Conservation (phyloP, 2,797 vertebrate genomes). For the Pantherophis vulpinus region DNA sequence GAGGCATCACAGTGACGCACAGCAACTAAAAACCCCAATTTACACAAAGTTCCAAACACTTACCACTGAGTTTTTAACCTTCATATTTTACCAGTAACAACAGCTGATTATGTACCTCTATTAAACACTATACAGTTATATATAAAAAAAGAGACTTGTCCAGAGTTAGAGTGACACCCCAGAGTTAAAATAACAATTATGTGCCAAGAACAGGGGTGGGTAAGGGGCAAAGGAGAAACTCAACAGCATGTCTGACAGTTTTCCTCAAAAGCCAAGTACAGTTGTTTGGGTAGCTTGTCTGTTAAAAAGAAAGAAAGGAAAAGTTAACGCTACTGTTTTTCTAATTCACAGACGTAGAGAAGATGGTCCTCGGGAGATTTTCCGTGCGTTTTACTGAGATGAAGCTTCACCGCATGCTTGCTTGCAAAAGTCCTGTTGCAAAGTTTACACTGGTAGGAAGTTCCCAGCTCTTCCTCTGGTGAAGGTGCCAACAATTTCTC, state of each 20-base stretch:
- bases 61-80: conserved; percentile 90
- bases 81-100: conserved; percentile 88
- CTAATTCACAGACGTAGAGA: conserved; percentile 93
- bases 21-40: conserved; percentile 83
- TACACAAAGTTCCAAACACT: conserved; percentile 95
- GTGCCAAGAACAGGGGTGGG: conserved; percentile 84
- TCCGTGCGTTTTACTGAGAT: conserved; percentile 98
- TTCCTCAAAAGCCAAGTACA: conserved; percentile 81
- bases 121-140: conserved; percentile 87
- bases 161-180: conserved; percentile 70
- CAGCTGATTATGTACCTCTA: conserved; percentile 83
- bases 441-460: conserved; percentile 95
- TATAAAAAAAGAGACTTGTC: conserved; percentile 65
- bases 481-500: conserved; percentile 91
- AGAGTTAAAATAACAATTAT: conserved; percentile 78
- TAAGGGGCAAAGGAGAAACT: conserved; percentile 80
- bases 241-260: conserved; percentile 86
- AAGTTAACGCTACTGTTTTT: conserved; percentile 91
- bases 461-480: conserved; percentile 85
- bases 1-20: conserved; percentile 87
- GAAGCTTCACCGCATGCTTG: conserved; percentile 98
- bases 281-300: conserved; percentile 49
- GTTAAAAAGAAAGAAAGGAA: conserved; percentile 43
- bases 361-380: conserved; percentile 99
- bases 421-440: conserved; percentile 99